A percentile compares a stretch with the other conserved stretches of the same genome.
phyloP scores from a whole-genome alignment of 2,888 invertebrate genomes.

The Tenthredo scrophulariae region DNA sequence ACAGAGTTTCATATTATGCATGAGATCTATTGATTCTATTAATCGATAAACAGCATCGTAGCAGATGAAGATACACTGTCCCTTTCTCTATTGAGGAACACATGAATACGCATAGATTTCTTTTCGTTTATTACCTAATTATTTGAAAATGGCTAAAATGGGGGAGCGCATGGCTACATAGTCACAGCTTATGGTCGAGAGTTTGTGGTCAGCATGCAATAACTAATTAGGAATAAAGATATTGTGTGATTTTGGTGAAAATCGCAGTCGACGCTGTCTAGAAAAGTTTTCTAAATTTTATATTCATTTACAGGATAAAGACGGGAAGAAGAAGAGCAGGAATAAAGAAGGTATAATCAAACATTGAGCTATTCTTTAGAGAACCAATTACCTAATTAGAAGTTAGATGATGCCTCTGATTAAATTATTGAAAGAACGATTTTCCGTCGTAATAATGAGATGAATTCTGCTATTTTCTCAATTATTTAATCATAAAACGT shows the following conservation, averaged over 20 bases:
- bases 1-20: background rate
- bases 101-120: background rate
- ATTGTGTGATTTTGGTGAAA: background rate
- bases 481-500: background rate
- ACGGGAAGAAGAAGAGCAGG: slow-evolving; percentile 91
- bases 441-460: too few species aligned
- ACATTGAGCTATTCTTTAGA: too few species aligned
- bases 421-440: too few species aligned
- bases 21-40: background rate
- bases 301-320: slow-evolving; percentile 87
- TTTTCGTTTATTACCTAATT: background rate
- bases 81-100: background rate
- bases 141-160: background rate
- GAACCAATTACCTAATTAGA: too few species aligned
- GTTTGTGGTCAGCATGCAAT: slow-evolving; percentile 30
- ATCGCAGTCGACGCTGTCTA: background rate
- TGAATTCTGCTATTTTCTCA: too few species aligned
- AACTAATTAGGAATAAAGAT: background rate
- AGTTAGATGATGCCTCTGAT: too few species aligned
- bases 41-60: background rate
- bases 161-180: slow-evolving; percentile 35
- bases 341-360: slow-evolving; percentile 90
- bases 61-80: too few species aligned
- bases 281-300: slow-evolving; percentile 50
- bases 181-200: slow-evolving; percentile 4